Base-by-base conservation (phyloP, 2,797 vertebrate genomes). In the Bovichtus variegatus region DNA sequence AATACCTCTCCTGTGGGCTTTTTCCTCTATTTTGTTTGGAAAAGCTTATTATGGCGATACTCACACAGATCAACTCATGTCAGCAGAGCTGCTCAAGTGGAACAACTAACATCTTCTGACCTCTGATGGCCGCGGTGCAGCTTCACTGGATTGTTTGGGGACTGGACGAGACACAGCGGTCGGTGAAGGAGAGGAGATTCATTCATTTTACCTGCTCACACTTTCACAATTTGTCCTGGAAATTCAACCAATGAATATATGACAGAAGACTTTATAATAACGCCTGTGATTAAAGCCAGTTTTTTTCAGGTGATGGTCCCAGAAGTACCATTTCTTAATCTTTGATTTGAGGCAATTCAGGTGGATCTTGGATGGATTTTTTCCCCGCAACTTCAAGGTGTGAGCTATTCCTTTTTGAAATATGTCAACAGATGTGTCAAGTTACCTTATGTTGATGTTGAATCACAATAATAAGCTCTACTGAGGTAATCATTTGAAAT, bases 391-490 rank as follows among this genome's bases (percentile, higher is more conserved):
- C 11, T 19, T 44, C n/a, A 21, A 38, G 9, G 16, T 62, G 36
- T 61, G 43, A 58, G 5, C 25, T 18, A 29, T 64, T 43, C 11
- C 1, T 49, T 23, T 41, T 25, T 59, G 15, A 63, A 71, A 12
- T 15, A 15, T 51, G 8, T 41, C 21, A 61, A n/a, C 15, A 57
- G 27, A 59, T 50, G 12, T 73, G 38, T 25, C 29, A 49, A 10
- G n/a, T 46, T 15, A 41, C 3, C 21, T 75, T 23, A 43, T 8
- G 3, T 36, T 74, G 12, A 74, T 43, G 34, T 70, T 50, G 80
- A n/a, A 60, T 21, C 13, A 68, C 23, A 62, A 49, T 23, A 23
- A 53, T 41, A 38, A 58, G 5, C 15, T 66, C 7, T 27, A 55
- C 11, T 57, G 21, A 8, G 13, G 7, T 58, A 19, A 68, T 77